Evolutionary conservation across 1,140 invertebrate species (phyloP), one percentile per base, ranked within the genome.

Genomic region (Leptopilina boulardi): DNA sequence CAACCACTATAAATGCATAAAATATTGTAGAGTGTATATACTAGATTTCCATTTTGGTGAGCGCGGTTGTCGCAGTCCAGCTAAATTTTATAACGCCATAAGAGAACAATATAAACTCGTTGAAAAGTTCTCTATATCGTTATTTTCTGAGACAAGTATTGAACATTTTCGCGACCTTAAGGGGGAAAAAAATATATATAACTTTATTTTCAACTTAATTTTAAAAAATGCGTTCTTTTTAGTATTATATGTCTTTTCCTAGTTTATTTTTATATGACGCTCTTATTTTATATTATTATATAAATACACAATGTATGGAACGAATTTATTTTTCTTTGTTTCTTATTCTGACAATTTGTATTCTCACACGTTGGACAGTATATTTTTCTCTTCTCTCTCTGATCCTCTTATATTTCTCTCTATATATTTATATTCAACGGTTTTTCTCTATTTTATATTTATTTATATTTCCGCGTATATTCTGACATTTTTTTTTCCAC

Each of bases 1-100:
- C 13, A 26, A 66, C 23, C 26, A 34, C 59, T 66, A 34, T 66
- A 66, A 66, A 66, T 66, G 59, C 59, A 66, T 13, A 66, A 66
- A 5, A 18, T 51, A 18, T 23, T 34, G 26, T 11, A 66, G 11
- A 59, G 56, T 23, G 11, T 13, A 44, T 38, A 38, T 4, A 47
- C 47, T 51, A 18, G 47, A 51, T 51, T n/a, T 51, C n/a, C 47
- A 51, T n/a, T 26, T 15, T n/a, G 13, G 23, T 13, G n/a, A n/a
- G n/a, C n/a, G n/a, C n/a, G 4, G 21, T 66, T 34, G 59, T 30
- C 59, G 59, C 21, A 23, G 19, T 0, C 19, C 56, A 66, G 15
- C 15, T 66, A 66, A 30, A 66, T 30, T 66, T 66, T 66, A 66
- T 1, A 34, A 66, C 11, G 3, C 59, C 26, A 66, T 30, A 66